A percentile compares a stretch with the other conserved stretches of the same genome.
phyloP scores from a whole-genome alignment of 2,113 vertebrate species.

The Aspiorhynchus laticeps region DNA sequence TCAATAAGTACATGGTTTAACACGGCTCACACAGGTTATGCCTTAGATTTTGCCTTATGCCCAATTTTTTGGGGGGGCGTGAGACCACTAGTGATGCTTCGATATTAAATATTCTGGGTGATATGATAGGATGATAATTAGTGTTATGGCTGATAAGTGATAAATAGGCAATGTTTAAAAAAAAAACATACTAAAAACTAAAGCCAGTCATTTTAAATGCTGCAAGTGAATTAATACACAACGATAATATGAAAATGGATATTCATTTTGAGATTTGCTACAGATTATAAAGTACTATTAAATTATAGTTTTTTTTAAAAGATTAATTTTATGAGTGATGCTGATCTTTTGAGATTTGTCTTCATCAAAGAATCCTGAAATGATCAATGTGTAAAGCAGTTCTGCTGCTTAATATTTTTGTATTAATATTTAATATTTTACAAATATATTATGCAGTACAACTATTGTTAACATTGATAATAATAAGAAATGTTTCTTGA shows the following conservation, averaged over 20 bases:
- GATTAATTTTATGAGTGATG: background rate
- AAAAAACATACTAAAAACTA: too few relatives aligned
- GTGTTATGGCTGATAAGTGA: background rate
- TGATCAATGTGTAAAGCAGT: background rate
- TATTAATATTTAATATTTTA: background rate
- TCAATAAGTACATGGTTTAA: background rate
- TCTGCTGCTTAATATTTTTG: background rate
- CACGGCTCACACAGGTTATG: background rate
- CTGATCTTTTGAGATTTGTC: background rate
- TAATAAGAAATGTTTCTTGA: background rate
- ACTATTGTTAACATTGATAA: background rate
- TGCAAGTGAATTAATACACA: background rate
- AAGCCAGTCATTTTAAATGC: too few relatives aligned
- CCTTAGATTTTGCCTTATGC: too few relatives aligned
- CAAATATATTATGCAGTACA: background rate
- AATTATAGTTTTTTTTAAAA: background rate
- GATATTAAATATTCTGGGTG: background rate
- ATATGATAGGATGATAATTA: background rate
- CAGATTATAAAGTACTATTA: background rate
- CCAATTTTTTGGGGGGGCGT: too few relatives aligned
- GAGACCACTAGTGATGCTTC: background rate
- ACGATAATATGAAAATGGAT: background rate
- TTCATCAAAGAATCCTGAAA: background rate
- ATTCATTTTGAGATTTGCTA: background rate
- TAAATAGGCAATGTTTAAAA: too few relatives aligned